A percentile compares a stretch with the other conserved stretches of the same genome.
phyloP scores from a whole-genome alignment of 1,140 invertebrate genomes.

The Trypoxylus dichotomus region DNA sequence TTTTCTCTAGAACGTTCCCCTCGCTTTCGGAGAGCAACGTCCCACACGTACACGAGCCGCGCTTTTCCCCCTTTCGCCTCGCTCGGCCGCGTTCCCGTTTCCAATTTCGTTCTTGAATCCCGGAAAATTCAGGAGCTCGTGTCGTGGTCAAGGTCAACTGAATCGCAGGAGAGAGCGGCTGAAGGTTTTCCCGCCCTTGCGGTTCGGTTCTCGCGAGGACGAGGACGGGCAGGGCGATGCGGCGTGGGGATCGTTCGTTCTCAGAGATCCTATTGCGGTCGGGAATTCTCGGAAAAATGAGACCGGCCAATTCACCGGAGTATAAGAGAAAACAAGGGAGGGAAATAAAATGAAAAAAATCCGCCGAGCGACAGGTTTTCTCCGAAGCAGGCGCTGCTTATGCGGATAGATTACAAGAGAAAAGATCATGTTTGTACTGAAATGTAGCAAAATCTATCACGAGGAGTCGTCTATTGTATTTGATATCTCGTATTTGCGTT shows the following conservation, averaged over 20 bases:
- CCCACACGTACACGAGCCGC: slow-evolving; percentile 16
- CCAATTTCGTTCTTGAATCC: slow-evolving; percentile 21
- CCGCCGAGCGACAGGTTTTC: not conserved
- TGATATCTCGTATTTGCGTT: too few relatives aligned
- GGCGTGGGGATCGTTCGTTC: not conserved
- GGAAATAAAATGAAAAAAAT: not conserved
- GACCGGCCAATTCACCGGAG: not conserved
- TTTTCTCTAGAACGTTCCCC: not conserved
- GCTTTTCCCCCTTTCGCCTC: not conserved
- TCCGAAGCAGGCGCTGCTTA: not conserved
- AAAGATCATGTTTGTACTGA: too few relatives aligned
- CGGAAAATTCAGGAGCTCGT: slow-evolving; percentile 24
- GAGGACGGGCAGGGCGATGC: not conserved
- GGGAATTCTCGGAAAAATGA: not conserved
- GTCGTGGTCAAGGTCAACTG: slow-evolving; percentile 13
- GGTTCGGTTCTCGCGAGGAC: not conserved
- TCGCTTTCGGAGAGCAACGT: not conserved
- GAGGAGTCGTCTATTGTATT: too few relatives aligned
- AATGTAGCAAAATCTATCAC: too few relatives aligned
- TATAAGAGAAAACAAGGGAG: not conserved
- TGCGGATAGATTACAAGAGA: too few relatives aligned
- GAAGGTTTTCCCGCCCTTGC: slow-evolving; percentile 7
- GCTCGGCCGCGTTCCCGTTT: not conserved
- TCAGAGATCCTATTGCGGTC: not conserved
- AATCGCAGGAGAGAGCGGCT: not conserved